Evolutionary conservation across 2,113 vertebrate species (phyloP), one percentile per base, ranked within the genome.

Genomic region (Paramormyrops kingsleyae): DNA sequence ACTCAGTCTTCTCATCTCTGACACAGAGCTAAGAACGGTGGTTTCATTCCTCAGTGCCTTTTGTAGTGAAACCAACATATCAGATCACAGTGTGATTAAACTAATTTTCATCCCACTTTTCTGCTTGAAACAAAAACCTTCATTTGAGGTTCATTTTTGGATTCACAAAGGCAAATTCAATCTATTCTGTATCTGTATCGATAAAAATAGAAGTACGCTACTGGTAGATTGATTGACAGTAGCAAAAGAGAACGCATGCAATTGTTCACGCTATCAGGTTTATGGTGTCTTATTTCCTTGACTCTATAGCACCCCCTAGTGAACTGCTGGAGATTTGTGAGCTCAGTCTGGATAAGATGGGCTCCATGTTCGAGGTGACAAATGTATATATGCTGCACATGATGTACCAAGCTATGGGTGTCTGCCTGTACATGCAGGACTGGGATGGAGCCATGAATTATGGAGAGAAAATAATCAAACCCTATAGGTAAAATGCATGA

Each of bases 401-500:
- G 98, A 99, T 98, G 97, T 99, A 99, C 94, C 99, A 99, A 92
- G 97, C 99, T 91, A 99, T 99, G 99, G 99, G 99, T 0, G 97
- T 99, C 80, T 99, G 98, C 91, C 95, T 99, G n/a, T 99, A 98
- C 2, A 95, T 97, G 96, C 98, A 99, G 92, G 98, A 99, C 94
- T 99, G 98, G 98, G 98, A 99, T 5, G 97, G 97, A 53, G 98
- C 99, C 0, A 96, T 99, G 94, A 95, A 94, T 49, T 98, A 99
- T 0, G 99, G 98, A 1, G 97, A 98, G 95, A 99, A 98, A 93
- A 98, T 99, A 89, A 97, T 97, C 90, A 95, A 94, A 89, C 97
- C 96, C 0, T 97, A 97, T 94, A 97, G 96, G 97, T 97, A 94
- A 66, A 94, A 31, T 83, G 35, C 42, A 62, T 47, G 19, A 42